Conservation (phyloP, 2,797 vertebrate genomes). For the Varecia variegata region DNA sequence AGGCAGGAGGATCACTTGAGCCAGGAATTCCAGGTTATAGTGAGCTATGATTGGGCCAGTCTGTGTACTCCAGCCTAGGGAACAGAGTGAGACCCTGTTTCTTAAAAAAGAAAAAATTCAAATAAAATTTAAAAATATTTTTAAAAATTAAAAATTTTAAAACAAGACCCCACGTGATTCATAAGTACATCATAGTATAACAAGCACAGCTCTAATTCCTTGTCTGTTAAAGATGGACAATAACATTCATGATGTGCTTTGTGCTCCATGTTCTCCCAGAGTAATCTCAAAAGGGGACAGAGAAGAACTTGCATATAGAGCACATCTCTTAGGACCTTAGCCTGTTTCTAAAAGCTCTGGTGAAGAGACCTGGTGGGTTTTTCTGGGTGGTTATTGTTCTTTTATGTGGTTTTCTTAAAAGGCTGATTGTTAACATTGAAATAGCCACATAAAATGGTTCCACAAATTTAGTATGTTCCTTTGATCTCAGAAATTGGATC, state of each 20-base stretch:
- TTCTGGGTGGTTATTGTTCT: background rate
- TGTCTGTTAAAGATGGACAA: background rate
- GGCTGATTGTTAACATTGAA: background rate
- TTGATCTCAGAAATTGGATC: background rate
- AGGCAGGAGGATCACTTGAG: background rate
- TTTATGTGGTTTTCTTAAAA: background rate
- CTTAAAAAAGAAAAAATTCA: no score
- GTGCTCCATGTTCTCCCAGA: background rate
- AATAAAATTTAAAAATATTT: no score
- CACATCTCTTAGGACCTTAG: background rate
- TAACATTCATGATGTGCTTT: fast-evolving
- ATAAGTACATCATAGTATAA: background rate
- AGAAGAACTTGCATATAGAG: background rate
- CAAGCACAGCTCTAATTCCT: background rate
- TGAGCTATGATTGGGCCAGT: background rate
- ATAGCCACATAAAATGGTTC: background rate
- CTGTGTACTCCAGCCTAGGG: background rate
- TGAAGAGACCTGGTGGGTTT: background rate
- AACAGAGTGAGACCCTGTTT: background rate
- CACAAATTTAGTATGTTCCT: background rate
- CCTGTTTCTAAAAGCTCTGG: background rate
- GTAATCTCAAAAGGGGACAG: background rate
- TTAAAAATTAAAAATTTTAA: background rate
- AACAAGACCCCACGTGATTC: background rate
- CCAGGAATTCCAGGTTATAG: background rate